A percentile compares a stretch with the other conserved stretches of the same genome.
Conservation (phyloP, 2,797 vertebrate species). For the Selene dorsalis region DNA sequence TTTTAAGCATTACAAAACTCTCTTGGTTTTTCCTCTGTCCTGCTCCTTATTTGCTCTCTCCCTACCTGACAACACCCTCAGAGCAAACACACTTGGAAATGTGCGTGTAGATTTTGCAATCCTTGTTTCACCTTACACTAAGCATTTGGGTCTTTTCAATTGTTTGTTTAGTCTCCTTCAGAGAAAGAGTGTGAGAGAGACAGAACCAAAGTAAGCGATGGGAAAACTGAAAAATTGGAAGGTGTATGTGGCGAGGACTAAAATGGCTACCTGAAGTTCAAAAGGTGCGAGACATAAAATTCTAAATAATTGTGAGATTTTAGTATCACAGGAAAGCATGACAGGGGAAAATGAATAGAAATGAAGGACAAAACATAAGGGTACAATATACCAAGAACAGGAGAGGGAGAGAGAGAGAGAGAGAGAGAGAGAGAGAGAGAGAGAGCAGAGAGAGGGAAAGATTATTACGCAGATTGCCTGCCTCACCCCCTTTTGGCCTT, state of each 20-base stretch:
- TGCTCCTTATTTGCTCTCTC: constrained; percentile 45
- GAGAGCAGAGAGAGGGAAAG: constrained; percentile 33
- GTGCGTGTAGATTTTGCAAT: constrained; percentile 36
- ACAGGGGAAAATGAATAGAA: constrained; percentile 53
- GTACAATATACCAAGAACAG: constrained; percentile 56
- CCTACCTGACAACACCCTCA: constrained; percentile 65
- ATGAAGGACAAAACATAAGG: constrained; percentile 61
- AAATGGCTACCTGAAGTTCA: constrained; percentile 75
- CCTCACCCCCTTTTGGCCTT: constrained; percentile 66
- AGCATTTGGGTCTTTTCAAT: constrained; percentile 22
- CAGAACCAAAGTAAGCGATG: not conserved
- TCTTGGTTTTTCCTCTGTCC: constrained; percentile 42
- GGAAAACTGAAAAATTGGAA: constrained; percentile 6
- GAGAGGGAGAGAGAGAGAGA: constrained; percentile 11
- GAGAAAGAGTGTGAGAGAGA: not conserved
- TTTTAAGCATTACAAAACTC: constrained; percentile 51
- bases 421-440: constrained; percentile 20
- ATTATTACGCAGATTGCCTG: constrained; percentile 71
- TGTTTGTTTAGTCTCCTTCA: constrained; percentile 11
- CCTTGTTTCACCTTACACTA: constrained; percentile 28
- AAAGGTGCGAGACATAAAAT: constrained; percentile 47
- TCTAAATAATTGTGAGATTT: constrained; percentile 25
- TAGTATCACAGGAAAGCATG: constrained; percentile 32
- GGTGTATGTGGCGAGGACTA: constrained; percentile 51
- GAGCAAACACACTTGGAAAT: constrained; percentile 64